Evolutionary conservation across 2,113 vertebrate species (phyloP).

Genomic region (Psilopogon haemacephalus): DNA sequence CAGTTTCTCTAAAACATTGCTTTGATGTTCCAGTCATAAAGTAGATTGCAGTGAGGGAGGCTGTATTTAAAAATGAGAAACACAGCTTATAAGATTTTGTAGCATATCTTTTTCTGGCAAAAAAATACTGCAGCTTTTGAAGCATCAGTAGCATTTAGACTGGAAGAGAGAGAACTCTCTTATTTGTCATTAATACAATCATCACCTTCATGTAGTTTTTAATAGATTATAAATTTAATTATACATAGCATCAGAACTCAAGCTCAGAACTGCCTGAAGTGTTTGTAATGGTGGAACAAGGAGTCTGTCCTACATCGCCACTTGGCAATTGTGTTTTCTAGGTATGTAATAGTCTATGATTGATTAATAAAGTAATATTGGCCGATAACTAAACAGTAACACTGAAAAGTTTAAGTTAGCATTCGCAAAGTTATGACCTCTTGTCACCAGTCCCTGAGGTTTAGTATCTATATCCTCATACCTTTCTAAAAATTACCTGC

Average conservation of each 20-base stretch:
- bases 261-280: neutral
- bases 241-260: neutral
- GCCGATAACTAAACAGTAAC: neutral
- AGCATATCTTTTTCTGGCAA: neutral
- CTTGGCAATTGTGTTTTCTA: neutral
- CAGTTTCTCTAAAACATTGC: neutral
- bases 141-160: neutral
- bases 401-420: neutral
- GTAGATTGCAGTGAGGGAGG: neutral
- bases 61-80: neutral
- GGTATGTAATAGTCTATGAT: neutral
- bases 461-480: neutral
- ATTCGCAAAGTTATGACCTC: neutral
- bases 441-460: neutral
- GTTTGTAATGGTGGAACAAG: neutral
- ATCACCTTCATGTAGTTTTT: neutral
- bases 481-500: neutral
- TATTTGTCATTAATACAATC: too few species aligned
- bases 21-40: neutral
- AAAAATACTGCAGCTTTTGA: neutral
- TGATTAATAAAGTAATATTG: neutral
- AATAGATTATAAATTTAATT: neutral
- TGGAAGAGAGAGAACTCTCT: neutral
- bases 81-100: neutral
- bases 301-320: neutral